These are phyloP conservation scores for Rotaria socialis DNA, from an alignment of 2,888 invertebrate species.

Conservation along the genomic window DNA sequence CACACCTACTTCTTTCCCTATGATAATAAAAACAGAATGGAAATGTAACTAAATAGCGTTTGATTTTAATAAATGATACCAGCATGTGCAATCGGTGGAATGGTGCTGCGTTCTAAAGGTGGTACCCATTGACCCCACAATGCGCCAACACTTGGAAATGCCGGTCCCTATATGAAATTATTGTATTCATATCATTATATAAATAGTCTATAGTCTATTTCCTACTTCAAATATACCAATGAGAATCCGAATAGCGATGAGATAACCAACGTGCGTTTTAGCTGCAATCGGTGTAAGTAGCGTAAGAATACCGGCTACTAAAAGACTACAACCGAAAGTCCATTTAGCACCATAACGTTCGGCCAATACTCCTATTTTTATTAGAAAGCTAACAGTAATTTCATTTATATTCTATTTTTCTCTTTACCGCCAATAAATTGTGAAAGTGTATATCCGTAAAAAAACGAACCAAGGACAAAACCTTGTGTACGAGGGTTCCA, in stretches of 20 bases:
- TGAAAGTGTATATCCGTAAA: constrained; percentile 42
- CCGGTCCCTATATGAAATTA: not conserved
- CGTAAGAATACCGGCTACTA: constrained; percentile 37
- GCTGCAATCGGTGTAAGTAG: constrained; percentile 41
- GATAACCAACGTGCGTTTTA: not conserved
- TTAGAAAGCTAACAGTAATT: not conserved
- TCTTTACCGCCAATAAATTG: constrained; percentile 24
- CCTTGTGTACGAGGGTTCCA: constrained; percentile 41
- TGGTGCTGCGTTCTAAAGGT: constrained; percentile 11
- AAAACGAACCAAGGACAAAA: constrained; percentile 34
- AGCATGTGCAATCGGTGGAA: not conserved
- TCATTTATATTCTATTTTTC: not conserved
- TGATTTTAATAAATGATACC: not conserved
- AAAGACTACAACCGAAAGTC: constrained; percentile 39
- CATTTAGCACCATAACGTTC: constrained; percentile 34
- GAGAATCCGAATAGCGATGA: constrained; percentile 40
- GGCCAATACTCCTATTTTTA: constrained; percentile 49
- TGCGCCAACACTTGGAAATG: constrained; percentile 4
- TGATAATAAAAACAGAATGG: too few species aligned
- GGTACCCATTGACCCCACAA: constrained; percentile 14
- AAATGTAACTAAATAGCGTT: too few species aligned
- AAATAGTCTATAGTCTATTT: not conserved
- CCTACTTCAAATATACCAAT: constrained; percentile 37
- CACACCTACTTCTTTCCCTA: constrained; percentile 40
- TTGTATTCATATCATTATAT: not conserved